These are phyloP conservation scores for Allophyes oxyacanthae DNA, from an alignment of 2,888 invertebrate species.

Conservation along the genomic window DNA sequence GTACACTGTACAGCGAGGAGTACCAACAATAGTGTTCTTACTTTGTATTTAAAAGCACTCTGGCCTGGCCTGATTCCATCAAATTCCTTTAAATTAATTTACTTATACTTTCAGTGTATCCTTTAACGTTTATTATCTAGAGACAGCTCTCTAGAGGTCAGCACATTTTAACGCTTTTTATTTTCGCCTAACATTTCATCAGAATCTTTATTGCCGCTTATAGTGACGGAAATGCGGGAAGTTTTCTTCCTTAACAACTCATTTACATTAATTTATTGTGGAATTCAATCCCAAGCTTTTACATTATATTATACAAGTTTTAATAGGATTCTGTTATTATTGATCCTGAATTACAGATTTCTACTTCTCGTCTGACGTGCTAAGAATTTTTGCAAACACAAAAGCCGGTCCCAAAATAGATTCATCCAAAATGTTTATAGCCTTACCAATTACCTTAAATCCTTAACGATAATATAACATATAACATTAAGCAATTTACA, in stretches of 20 bases:
- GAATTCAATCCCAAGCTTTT: conserved; percentile 42
- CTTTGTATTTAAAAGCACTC: too few relatives aligned
- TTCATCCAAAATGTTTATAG: neutral
- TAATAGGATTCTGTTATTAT: conserved; percentile 46
- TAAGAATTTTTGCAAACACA: conserved; percentile 6
- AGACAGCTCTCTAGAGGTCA: too few relatives aligned
- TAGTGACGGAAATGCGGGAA: conserved; percentile 36
- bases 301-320: conserved; percentile 44
- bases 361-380: conserved; percentile 18
- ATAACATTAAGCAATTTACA: conserved; percentile 11
- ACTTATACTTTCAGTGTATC: conserved; percentile 13
- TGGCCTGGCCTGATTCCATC: too few relatives aligned
- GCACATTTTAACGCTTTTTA: conserved; percentile 29
- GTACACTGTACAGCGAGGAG: neutral
- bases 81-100: conserved; percentile 8
- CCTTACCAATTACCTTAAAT: conserved; percentile 1
- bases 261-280: conserved; percentile 48
- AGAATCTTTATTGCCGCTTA: conserved; percentile 38
- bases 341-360: conserved; percentile 29
- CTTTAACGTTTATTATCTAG: conserved; percentile 18
- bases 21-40: too few relatives aligned
- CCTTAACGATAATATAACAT: conserved; percentile 15
- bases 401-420: conserved; percentile 2
- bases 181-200: conserved; percentile 28
- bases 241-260: conserved; percentile 41